Evolutionary conservation across 2,797 vertebrate genomes (phyloP).

Genomic region (Sebastes taczanowskii): DNA sequence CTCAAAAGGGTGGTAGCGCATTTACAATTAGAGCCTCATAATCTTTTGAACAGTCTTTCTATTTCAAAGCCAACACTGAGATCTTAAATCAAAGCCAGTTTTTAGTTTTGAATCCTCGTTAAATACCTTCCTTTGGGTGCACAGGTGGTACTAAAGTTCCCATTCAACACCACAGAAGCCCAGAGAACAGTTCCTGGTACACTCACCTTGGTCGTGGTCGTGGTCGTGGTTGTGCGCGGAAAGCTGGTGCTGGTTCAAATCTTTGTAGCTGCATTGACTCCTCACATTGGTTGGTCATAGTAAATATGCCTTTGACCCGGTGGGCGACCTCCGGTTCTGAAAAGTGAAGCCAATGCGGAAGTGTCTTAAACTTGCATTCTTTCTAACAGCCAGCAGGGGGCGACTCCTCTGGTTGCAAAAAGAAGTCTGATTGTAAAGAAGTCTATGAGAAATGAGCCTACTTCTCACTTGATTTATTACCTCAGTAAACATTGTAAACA

Average conservation of each 20-base stretch:
- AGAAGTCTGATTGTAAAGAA: too few relatives aligned
- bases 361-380: too few relatives aligned
- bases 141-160: not conserved
- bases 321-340: too few relatives aligned
- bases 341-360: too few relatives aligned
- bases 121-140: not conserved
- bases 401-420: too few relatives aligned
- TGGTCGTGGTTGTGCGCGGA: too few relatives aligned
- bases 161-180: not conserved
- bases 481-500: too few relatives aligned
- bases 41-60: conserved; percentile 11
- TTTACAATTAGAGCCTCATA: conserved; percentile 10
- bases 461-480: too few relatives aligned
- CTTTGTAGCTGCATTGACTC: not conserved
- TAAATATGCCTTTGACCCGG: not conserved
- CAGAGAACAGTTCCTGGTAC: not conserved
- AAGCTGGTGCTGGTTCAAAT: not conserved
- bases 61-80: conserved; percentile 5
- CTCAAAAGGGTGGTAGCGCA: not conserved
- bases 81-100: not conserved
- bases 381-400: too few relatives aligned
- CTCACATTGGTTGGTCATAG: not conserved
- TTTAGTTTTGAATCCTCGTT: not conserved
- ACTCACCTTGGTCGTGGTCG: not conserved
- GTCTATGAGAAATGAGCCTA: too few relatives aligned